A percentile compares a stretch with the other conserved stretches of the same genome.
Conservation (phyloP, 2,888 invertebrate genomes). For the Clunio marinus region DNA sequence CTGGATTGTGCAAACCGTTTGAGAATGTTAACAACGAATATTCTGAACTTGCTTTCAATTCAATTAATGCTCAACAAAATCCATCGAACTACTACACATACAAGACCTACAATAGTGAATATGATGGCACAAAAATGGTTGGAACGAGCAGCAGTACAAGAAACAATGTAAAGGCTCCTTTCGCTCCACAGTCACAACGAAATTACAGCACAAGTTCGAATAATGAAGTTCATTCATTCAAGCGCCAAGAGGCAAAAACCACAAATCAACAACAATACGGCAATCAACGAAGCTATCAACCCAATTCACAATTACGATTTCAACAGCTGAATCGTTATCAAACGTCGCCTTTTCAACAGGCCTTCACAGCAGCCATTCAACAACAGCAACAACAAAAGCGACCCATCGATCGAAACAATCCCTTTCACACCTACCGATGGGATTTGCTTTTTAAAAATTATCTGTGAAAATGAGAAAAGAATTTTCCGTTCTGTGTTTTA, state of each 20-base stretch:
- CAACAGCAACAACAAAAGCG: constrained; percentile 3
- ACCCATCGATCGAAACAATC: background rate
- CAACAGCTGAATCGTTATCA: constrained; percentile 8
- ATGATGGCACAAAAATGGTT: background rate
- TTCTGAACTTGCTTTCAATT: background rate
- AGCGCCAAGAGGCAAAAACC: background rate
- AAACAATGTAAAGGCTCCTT: background rate
- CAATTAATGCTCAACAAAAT: constrained; percentile 17
- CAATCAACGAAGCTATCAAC: constrained; percentile 7
- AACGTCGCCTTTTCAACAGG: constrained; percentile 7
- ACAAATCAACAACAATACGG: constrained; percentile 23
- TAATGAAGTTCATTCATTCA: constrained; percentile 28
- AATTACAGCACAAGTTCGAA: constrained; percentile 7
- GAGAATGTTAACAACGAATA: background rate
- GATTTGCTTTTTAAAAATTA: constrained; percentile 15
- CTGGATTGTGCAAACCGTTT: constrained; percentile 61
- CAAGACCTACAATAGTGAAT: constrained; percentile 20
- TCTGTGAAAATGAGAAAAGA: background rate
- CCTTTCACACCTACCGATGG: constrained; percentile 30
- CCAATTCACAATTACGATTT: background rate
- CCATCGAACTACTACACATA: constrained; percentile 10
- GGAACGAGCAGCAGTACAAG: constrained; percentile 27
- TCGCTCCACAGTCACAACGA: no score
- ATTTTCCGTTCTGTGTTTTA: no score
- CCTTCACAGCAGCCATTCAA: background rate